A percentile compares a stretch with the other conserved stretches of the same genome.
These are phyloP conservation scores for Zelleria hepariella DNA, from an alignment of 2,888 invertebrate species.

Conservation along the genomic window DNA sequence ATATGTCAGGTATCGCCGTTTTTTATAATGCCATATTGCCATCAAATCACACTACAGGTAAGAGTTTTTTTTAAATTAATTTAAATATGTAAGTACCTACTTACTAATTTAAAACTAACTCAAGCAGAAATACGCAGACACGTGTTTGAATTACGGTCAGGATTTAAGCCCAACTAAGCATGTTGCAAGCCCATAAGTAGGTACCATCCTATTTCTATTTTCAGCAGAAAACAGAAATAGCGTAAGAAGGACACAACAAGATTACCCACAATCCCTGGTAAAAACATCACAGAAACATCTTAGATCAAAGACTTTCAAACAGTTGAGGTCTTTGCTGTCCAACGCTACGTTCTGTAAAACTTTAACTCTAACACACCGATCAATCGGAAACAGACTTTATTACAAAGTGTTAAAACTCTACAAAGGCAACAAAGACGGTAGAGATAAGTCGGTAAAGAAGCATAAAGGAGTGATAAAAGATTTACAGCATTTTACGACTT, in stretches of 20 bases:
- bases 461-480: constrained; percentile 27
- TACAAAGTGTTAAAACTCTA: neutral
- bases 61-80: too few species aligned
- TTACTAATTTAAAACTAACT: too few species aligned
- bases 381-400: neutral
- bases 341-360: neutral
- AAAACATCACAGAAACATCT: neutral
- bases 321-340: neutral
- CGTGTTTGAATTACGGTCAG: too few species aligned
- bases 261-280: neutral
- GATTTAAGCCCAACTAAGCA: too few species aligned
- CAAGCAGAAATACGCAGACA: too few species aligned
- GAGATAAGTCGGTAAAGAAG: neutral
- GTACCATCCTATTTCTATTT: too few species aligned
- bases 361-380: neutral
- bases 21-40: too few species aligned
- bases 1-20: too few species aligned
- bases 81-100: neutral
- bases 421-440: neutral
- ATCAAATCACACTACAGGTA: too few species aligned
- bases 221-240: neutral
- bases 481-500: constrained; percentile 17
- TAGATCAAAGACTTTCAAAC: neutral
- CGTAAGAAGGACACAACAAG: neutral
- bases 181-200: too few species aligned